Base-by-base conservation (phyloP, 2,113 vertebrate species). In the Theristicus caerulescens region DNA sequence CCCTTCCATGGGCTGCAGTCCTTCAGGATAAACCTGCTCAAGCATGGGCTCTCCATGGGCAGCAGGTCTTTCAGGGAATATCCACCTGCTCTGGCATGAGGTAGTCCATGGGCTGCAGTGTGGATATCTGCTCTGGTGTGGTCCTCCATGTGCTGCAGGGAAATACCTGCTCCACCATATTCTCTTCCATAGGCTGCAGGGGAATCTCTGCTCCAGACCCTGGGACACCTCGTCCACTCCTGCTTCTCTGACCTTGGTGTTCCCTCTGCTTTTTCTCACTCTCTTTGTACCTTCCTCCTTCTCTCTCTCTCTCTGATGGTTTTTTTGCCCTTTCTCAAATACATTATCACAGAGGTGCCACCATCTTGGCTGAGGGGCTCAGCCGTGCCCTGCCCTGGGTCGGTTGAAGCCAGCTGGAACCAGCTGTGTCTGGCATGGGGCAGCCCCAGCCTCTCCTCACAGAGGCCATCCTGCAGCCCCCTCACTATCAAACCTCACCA, bases 371-470 rank as follows among this genome's bases (percentile, higher is more conserved):
- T 0, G 2, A 13, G 8, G 34, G 29, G 19, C 29, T 47, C 34
- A 61, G 38, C 29, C 0, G 2, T 38, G 24, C 34, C 34, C 38
- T 69, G 54, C 0, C 1, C 19, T 21, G 24, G 54, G 9, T n/a
- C 1, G 1, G 27, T 16, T 47, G 40, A 16, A 70, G 14, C 9
- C 3, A 0, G 8, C 6, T 55, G 71, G n/a, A 55, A 27, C 12
- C 2, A 0, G 3, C 11, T 22, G 29, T 31, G 15, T 58, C 15
- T 0, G 1, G 10, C 32, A 12, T 0, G 0, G 22, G 25, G 4
- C 20, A 92, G 46, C 25, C 11, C 16, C 0, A 0, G 12, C 40
- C 3, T 7, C 29, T 47, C 15, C 29, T 55, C 40, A 27, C 20
- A 59, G 34, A 21, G 32, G 14, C 16, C 4, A 1, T 11, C 29